Base-by-base conservation (phyloP, 2,797 vertebrate species). In the Phoeniculus purpureus region DNA sequence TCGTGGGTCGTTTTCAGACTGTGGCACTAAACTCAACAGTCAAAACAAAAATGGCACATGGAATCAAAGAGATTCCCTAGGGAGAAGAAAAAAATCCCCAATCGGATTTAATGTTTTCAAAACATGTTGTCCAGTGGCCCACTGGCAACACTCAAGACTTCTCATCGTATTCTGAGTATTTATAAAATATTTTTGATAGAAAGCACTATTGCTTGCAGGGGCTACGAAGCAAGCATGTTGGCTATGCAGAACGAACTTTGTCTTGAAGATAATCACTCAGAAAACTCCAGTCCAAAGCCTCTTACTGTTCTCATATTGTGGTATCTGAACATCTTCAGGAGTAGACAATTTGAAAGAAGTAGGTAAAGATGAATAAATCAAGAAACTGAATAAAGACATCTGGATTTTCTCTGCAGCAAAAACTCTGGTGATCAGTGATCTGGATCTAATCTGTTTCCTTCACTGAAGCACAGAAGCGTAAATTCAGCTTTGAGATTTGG, bases 361-460 rank as follows among this genome's bases (percentile, higher is more conserved):
- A 85, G 68, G 79, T 89, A 78, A 91, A 92, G 51, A 80, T 94
- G 94, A 91, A 88, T 88, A 80, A 92, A 85, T 73, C 82, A 90
- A 88, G n/a, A 23, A 77, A 77, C 74, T 90, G 75, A 90, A 32
- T 76, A 91, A 94, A 90, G 37, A 88, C 78, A 95, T 85, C 81
- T 91, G 88, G 72, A 52, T 37, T 85, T 91, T 73, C 78, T 81
- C 45, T 65, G 34, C 25, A 74, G 66, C 62, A 92, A 79, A 73
- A 37, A 64, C 22, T 68, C 18, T 26, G 25, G 47, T 86, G 86
- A 84, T 70, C 75, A 80, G 54, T 81, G 75, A 75, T 81, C 72
- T 87, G 66, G 66, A 89, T 82, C 89, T 89, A 92, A 89, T 75
- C 59, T 87, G 54, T 90, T 85, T 54, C 68, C 50, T 67, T 82